A percentile compares a stretch with the other conserved stretches of the same genome.
Evolutionary conservation across 2,888 invertebrate genomes (phyloP).

Genomic region (Synergus gifuensis): DNA sequence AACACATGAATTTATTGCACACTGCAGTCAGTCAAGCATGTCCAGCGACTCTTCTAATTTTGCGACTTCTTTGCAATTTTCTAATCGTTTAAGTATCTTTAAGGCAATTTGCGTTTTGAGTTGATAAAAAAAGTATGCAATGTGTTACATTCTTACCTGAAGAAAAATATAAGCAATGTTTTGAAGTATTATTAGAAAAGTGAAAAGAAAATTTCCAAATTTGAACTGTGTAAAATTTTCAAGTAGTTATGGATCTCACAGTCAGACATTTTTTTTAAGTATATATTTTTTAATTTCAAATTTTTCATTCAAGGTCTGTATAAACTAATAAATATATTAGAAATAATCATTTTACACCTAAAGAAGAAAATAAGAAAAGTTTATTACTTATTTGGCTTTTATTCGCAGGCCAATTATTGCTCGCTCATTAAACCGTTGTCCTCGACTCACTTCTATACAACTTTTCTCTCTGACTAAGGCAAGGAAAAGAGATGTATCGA

Average conservation of each 20-base stretch:
- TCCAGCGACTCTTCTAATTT: too few species aligned
- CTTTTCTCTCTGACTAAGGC: slow-evolving; percentile 44
- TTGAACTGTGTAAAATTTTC: not conserved
- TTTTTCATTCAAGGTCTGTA: not conserved
- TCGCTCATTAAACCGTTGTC: slow-evolving; percentile 17
- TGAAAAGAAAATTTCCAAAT: not conserved
- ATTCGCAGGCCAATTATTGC: slow-evolving; percentile 29
- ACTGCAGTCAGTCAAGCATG: not conserved
- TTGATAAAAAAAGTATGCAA: too few species aligned
- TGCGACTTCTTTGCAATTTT: too few species aligned
- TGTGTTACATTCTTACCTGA: not conserved
- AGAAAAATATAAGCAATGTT: not conserved
- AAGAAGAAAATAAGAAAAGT: slow-evolving; percentile 8
- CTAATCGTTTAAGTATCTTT: not conserved
- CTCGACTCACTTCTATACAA: slow-evolving; percentile 38
- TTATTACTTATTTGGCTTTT: slow-evolving; percentile 18
- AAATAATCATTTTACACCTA: not conserved
- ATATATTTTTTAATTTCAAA: not conserved
- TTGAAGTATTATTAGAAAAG: not conserved
- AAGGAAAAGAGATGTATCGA: slow-evolving; percentile 59
- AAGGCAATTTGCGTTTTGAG: not conserved
- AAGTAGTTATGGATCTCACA: not conserved
- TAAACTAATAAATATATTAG: not conserved
- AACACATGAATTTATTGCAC: not conserved
- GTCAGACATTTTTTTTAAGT: too few species aligned